Base-by-base conservation (phyloP, 2,888 invertebrate species). In the Callinectes sapidus region DNA sequence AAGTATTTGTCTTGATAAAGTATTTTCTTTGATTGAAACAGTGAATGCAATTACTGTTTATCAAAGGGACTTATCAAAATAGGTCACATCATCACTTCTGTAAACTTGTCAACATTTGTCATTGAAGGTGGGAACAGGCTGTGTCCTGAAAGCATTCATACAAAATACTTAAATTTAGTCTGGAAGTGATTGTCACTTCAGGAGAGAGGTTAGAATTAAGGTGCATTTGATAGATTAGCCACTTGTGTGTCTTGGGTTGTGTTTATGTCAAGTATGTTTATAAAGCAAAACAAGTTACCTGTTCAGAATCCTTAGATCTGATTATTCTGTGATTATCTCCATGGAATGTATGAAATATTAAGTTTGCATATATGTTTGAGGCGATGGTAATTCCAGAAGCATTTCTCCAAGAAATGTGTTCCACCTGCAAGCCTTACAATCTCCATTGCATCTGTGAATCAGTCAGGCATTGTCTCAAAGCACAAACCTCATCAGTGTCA, bases 231-330 rank as follows among this genome's bases (percentile, higher is more conserved):
- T 71, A 28, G 6, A 71, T n/a, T 10, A n/a, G 28, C 71, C 71
- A n/a, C 66, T n/a, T 71, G 28, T 81, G 35, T 35, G 5, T 81
- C 81, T n/a, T 16, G 35, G 81, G 81, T 81, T 71, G 81, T 81
- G 32, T 35, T 32, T 81, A n/a, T n/a, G 71, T 35, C 35, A 81
- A 81, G 81, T 81, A 81, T 71, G 71, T 35, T 81, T 81, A 35
- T 35, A 35, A 81, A 0, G 81, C 18, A 28, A 71, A 71, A 71
- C 28, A 28, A 71, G 71, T 71, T 81, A 81, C 81, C 81, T 28
- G 35, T 81, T 81, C 14, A 81, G 16, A n/a, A 35, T 35, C 35
- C 81, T 81, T 35, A 81, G 81, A 81, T 81, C 81, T 81, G 81
- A 81, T 35, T 35, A 81, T 81, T 35, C 81, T 81, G 81, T 81